Evolutionary conservation across 2,797 vertebrate species (phyloP).

Genomic region (Diglossa cyanea): DNA sequence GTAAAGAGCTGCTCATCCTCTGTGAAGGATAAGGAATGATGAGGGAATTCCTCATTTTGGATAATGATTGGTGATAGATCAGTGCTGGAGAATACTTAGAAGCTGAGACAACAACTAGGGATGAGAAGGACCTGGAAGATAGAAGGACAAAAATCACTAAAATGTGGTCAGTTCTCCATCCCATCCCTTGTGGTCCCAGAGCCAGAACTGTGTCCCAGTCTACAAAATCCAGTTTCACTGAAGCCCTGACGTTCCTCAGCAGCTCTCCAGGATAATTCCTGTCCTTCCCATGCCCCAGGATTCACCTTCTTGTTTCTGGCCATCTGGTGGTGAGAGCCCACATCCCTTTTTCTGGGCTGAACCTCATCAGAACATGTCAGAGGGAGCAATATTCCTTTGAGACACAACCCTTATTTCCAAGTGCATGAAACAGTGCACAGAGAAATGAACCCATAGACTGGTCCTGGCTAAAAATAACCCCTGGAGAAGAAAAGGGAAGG

Average conservation of each 20-base stretch:
- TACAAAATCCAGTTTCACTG: not conserved
- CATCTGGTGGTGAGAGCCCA: not conserved
- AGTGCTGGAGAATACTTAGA: not conserved
- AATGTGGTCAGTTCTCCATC: not conserved
- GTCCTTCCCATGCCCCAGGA: not conserved
- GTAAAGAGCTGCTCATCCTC: not conserved
- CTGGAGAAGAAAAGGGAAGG: not conserved
- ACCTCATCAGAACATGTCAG: not conserved
- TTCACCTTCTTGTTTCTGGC: not conserved
- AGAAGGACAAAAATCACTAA: not conserved
- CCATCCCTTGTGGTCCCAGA: not conserved
- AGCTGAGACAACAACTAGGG: not conserved
- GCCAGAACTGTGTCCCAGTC: not conserved
- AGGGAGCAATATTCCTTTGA: not conserved
- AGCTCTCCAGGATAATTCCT: not conserved
- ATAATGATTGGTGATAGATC: not conserved
- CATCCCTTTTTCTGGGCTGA: not conserved
- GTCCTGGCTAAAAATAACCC: not conserved
- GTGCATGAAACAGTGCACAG: not conserved
- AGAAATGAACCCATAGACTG: not conserved
- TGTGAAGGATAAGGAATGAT: not conserved
- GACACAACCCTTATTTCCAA: not conserved
- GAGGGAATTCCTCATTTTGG: not conserved
- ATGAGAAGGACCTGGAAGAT: not conserved
- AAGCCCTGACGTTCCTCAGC: not conserved